Evolutionary conservation across 2,113 vertebrate genomes (phyloP).

Genomic region (Triplophysa dalaica): DNA sequence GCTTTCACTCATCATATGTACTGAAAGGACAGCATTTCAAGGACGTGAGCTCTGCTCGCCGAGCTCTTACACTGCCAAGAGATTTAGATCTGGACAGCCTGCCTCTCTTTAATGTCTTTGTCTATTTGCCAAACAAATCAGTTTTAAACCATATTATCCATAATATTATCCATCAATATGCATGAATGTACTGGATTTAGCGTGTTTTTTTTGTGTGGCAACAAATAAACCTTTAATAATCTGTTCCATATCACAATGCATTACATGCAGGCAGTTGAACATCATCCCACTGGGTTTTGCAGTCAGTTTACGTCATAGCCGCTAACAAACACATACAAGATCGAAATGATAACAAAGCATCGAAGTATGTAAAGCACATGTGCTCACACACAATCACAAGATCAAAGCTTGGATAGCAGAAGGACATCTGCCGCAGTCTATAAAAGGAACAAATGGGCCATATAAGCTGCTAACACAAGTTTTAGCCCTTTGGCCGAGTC

Average conservation of each 20-base stretch:
- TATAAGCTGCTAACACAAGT: neutral
- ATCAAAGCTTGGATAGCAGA: neutral
- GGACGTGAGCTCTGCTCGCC: conserved; percentile 39
- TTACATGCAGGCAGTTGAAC: conserved; percentile 1
- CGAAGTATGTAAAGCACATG: neutral
- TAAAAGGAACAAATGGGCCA: neutral
- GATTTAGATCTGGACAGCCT: conserved; percentile 31
- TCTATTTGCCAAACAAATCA: conserved; percentile 15
- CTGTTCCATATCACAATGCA: conserved; percentile 7
- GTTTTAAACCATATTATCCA: conserved; percentile 18
- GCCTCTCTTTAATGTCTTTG: conserved; percentile 37
- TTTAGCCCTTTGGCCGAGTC: neutral
- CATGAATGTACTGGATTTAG: neutral
- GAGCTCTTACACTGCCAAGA: neutral
- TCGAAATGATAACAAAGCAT: neutral
- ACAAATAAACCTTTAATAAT: neutral
- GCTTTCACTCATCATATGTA: conserved; percentile 44
- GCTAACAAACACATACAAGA: neutral
- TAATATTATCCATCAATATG: too few species aligned
- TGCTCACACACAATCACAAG: neutral
- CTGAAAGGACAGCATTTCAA: conserved; percentile 47
- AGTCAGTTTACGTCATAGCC: conserved; percentile 8
- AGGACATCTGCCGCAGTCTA: neutral
- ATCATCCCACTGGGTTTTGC: neutral
- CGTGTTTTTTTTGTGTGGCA: neutral